These are phyloP conservation scores for Enhydra lutris DNA, from an alignment of 2,113 vertebrate species.

Conservation along the genomic window DNA sequence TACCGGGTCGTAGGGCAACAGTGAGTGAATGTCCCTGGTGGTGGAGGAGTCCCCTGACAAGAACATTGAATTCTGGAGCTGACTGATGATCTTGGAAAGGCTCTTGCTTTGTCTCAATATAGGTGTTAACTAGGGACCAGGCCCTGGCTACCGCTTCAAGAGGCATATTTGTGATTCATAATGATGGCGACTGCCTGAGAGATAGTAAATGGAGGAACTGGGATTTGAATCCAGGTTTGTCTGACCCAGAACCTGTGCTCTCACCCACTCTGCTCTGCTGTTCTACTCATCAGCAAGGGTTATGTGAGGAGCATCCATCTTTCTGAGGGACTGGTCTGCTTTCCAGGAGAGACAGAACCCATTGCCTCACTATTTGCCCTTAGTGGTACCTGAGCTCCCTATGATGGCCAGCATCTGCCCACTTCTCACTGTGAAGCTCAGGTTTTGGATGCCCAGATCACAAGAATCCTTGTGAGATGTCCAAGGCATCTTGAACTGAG, in stretches of 20 bases:
- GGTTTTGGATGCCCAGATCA: conserved; percentile 85
- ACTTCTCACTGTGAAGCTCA: conserved; percentile 91
- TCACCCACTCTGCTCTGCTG: background rate
- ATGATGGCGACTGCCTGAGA: background rate
- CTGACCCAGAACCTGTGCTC: background rate
- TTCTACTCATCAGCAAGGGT: background rate
- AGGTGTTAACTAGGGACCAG: background rate
- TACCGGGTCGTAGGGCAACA: background rate
- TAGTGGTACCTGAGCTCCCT: conserved; percentile 90
- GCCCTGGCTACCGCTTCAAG: background rate
- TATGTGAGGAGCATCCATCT: background rate
- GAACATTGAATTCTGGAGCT: background rate
- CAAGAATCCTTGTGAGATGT: conserved; percentile 81
- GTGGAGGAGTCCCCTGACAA: background rate
- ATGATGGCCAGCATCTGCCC: conserved; percentile 97
- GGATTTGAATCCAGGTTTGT: background rate
- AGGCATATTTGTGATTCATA: background rate
- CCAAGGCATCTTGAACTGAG: conserved; percentile 92
- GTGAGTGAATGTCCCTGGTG: background rate
- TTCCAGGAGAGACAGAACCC: background rate
- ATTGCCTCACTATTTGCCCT: fast-evolving
- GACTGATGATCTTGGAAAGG: background rate
- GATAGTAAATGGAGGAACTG: background rate
- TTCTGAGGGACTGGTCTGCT: background rate
- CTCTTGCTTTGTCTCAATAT: background rate